A percentile compares a stretch with the other conserved stretches of the same genome.
Evolutionary conservation across 2,113 vertebrate genomes (phyloP).

Genomic region (Megaleporinus macrocephalus): DNA sequence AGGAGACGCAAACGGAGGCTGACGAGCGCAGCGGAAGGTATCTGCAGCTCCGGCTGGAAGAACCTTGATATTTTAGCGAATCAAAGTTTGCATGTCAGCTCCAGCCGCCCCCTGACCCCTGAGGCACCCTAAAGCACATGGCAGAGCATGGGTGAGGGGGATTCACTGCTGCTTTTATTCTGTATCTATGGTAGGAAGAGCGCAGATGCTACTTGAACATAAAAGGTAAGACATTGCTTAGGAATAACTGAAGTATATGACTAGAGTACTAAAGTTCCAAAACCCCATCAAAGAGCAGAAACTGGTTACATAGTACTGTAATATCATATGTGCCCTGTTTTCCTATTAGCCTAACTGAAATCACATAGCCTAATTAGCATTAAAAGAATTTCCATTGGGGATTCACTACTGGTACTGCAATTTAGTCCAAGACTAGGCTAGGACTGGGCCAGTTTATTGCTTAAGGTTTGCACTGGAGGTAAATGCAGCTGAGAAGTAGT

Average conservation of each 20-base stretch:
- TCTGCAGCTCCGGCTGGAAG: constrained; percentile 27
- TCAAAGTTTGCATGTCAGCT: constrained; percentile 48
- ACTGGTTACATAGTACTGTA: too few relatives aligned
- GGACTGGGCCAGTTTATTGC: too few relatives aligned
- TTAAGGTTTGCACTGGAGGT: too few relatives aligned
- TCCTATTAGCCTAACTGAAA: too few relatives aligned
- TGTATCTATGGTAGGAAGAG: neutral
- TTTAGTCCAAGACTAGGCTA: too few relatives aligned
- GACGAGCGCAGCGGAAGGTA: constrained; percentile 41
- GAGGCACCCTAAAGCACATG: neutral
- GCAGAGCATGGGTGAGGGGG: neutral
- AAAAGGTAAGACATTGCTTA: neutral
- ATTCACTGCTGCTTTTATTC: neutral
- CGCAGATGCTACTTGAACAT: neutral
- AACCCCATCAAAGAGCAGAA: too few relatives aligned
- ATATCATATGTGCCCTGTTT: too few relatives aligned
- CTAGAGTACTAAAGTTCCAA: too few relatives aligned
- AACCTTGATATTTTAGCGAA: constrained; percentile 54
- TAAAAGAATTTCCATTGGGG: too few relatives aligned
- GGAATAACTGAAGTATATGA: neutral
- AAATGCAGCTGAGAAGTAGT: too few relatives aligned
- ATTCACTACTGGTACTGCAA: too few relatives aligned
- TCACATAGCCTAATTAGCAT: too few relatives aligned
- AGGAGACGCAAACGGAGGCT: constrained; percentile 44
- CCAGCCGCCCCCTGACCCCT: constrained; percentile 10